Conservation (phyloP, 2,113 vertebrate genomes). For the Herpailurus yagouaroundi region DNA sequence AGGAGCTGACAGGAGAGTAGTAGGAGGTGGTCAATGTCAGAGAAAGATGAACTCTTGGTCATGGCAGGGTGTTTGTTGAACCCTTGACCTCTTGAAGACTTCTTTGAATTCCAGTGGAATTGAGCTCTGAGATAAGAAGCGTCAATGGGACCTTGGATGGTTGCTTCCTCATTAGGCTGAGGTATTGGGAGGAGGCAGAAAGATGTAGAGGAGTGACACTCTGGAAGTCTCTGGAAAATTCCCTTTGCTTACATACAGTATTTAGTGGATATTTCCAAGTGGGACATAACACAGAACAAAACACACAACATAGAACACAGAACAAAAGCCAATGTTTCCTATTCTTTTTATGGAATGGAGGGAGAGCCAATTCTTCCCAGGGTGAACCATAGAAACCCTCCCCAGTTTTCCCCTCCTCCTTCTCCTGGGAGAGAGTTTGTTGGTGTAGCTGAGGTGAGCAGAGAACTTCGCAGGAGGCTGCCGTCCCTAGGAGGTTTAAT, state of each 20-base stretch:
- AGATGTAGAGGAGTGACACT: background rate
- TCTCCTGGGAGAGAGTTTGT: constrained; percentile 1
- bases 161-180: background rate
- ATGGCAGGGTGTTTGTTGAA: background rate
- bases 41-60: background rate
- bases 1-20: background rate
- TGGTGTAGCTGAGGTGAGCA: background rate
- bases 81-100: background rate
- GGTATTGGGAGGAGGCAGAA: background rate
- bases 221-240: background rate
- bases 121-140: background rate
- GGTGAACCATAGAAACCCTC: background rate
- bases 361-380: background rate
- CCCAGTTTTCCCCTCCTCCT: background rate
- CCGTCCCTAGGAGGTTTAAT: constrained; percentile 59
- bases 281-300: background rate
- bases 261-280: background rate
- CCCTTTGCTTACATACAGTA: background rate
- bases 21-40: background rate
- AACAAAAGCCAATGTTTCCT: background rate
- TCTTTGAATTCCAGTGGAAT: background rate
- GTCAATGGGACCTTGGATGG: background rate
- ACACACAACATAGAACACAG: background rate
- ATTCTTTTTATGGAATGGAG: background rate
- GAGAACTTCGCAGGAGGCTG: constrained; percentile 39